Percentiles rank a stretch among this genome's conserved stretches.
These are phyloP conservation scores for Ptyas mucosa DNA, from an alignment of 2,113 vertebrate genomes.

Conservation along the genomic window DNA sequence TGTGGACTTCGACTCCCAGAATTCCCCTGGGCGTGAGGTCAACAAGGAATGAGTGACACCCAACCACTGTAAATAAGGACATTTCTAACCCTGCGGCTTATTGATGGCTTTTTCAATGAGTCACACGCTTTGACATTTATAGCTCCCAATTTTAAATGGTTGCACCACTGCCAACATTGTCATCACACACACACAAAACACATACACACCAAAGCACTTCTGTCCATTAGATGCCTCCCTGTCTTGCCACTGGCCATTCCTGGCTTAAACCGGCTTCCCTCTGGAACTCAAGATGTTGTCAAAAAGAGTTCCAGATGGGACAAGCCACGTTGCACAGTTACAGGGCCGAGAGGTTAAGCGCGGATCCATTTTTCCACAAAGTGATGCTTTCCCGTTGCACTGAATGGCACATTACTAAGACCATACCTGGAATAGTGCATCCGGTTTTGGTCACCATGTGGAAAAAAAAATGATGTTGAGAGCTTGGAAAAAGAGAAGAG, in stretches of 20 bases:
- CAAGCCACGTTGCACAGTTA: not conserved
- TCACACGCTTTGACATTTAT: not conserved
- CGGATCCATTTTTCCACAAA: not conserved
- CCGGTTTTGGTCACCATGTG: too few relatives aligned
- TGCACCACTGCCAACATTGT: not conserved
- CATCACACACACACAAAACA: not conserved
- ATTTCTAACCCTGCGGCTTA: not conserved
- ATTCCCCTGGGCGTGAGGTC: not conserved
- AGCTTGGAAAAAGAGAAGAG: too few relatives aligned
- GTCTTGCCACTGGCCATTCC: not conserved
- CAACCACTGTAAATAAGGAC: not conserved
- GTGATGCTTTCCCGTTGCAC: not conserved
- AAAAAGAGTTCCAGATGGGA: not conserved
- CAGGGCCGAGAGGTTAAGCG: not conserved
- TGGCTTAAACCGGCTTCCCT: not conserved
- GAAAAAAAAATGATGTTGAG: too few relatives aligned
- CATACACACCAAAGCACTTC: not conserved
- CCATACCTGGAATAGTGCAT: too few relatives aligned
- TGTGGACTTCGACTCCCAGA: not conserved
- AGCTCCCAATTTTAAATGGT: not conserved
- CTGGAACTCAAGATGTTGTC: not conserved
- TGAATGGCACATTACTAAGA: not conserved
- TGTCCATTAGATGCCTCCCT: too few relatives aligned
- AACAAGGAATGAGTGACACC: not conserved
- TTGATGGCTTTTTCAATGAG: not conserved